Evolutionary conservation across 1,140 invertebrate species (phyloP), one percentile per base, ranked within the genome.

Genomic region (Camponotus floridanus): DNA sequence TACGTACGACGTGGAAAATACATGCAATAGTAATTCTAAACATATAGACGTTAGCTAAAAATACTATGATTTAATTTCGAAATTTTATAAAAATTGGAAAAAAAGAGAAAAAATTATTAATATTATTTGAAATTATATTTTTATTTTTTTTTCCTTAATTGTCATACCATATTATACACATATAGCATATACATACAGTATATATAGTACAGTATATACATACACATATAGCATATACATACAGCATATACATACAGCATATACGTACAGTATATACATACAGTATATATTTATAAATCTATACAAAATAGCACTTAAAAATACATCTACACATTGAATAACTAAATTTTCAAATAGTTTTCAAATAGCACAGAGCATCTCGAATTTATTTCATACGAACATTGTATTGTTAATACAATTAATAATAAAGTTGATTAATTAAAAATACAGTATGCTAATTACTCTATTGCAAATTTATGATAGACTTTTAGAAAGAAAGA

Each of bases 391-490:
- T 65, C 0, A 18, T 51, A 18, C 15, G 33, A 78, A 65, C 18
- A 33, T 31, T 26, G 26, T 26, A 26, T 26, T 26, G 26, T 26
- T 26, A 26, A 26, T 21, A 11, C 64, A n/a, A 64, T 78, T 36
- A 33, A 11, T 26, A 26, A 36, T 45, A 18, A 62, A 78, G 33
- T 64, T 65, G 18, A 42, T 48, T 33, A n/a, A 39, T 78, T 51
- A 33, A 78, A 65, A 6, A 15, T 78, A 31, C 42, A 51, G 6
- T 39, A 5, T 64, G 11, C 6, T 64, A 62, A n/a, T n/a, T n/a
- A n/a, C n/a, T n/a, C n/a, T 31, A 31, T 64, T 31, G 76, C 39
- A 39, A 76, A 76, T 76, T 62, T 45, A 51, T 51, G 48, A 51
- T 15, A 51, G 15, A 51, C 26, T 51, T 51, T 51, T 18, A 18